Base-by-base conservation (phyloP, 2,888 invertebrate genomes). In the Strigamia crassipes region DNA sequence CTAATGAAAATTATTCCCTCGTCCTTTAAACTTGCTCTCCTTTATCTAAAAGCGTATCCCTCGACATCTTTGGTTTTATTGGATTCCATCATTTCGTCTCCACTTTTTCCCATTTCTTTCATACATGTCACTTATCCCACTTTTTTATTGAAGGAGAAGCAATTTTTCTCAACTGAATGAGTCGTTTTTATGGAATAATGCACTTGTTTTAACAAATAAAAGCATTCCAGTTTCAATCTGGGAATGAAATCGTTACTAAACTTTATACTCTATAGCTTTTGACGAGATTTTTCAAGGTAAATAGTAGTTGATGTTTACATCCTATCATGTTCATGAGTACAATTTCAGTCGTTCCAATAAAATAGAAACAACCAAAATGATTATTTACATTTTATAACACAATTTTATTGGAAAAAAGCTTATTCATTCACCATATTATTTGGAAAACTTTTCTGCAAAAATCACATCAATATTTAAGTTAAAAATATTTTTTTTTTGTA, bases 101-200 rank as follows among this genome's bases (percentile, higher is more conserved):
- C 51, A 18, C 51, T 18, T 51, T 51, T 51, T 51, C 51, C 51
- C 51, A 51, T 18, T 18, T 51, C 51, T 21, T 61, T 61, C 73
- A 27, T 73, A 56, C 9, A 73, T 31, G 31, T 73, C 73, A 73
- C 73, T 73, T 73, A 31, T 73, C 31, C 31, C n/a, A 13, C 73
- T 73, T 73, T 73, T 73, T 73, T 73, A 56, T 73, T 73, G n/a
- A 6, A 10, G 12, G 31, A 27, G 73, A 56, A 31, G 73, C 73
- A 73, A 73, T 73, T 73, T 27, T 73, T 73, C 15, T 9, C 12
- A 73, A 31, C 73, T 12, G 73, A 31, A 10, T 73, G 31, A 73
- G 13, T n/a, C 31, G n/a, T 73, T 73, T 73, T 73, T 73, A 73
- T 73, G 73, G 73, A 27, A 27, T 73, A 73, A 73, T 73, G 73